Conservation (phyloP, 2,113 vertebrate species). For the Antigone vipio region DNA sequence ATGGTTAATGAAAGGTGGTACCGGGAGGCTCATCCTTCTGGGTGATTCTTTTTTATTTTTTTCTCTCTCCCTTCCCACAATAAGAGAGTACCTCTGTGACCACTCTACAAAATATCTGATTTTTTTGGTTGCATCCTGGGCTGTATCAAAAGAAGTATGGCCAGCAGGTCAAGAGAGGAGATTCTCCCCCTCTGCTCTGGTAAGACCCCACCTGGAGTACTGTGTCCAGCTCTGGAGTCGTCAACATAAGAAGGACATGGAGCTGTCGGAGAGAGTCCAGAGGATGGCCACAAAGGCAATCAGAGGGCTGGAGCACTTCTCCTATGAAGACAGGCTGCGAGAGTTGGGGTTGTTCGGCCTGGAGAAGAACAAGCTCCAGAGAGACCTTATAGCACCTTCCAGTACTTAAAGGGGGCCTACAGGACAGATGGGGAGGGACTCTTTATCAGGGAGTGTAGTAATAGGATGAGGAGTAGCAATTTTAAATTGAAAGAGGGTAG, state of each 20-base stretch:
- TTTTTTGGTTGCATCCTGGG: background rate
- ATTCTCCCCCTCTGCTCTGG: background rate
- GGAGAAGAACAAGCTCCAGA: background rate
- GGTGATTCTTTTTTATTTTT: background rate
- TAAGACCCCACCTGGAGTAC: background rate
- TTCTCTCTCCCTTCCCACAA: background rate
- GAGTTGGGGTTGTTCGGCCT: background rate
- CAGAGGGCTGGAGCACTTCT: background rate
- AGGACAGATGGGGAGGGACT: background rate
- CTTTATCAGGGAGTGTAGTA: too few relatives aligned
- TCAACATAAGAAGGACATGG: background rate
- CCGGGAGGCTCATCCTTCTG: background rate
- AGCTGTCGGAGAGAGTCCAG: fast-evolving
- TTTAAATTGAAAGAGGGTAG: background rate
- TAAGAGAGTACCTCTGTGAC: background rate
- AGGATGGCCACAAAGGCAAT: background rate
- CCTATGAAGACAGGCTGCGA: background rate
- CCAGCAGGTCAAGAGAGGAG: background rate
- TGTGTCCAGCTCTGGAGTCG: background rate
- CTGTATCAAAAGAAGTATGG: background rate
- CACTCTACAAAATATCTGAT: background rate
- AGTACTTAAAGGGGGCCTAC: background rate
- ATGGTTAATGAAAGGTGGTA: background rate
- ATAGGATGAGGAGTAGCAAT: background rate
- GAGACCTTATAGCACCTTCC: background rate